Evolutionary conservation across 92 coral and sea anemone species (phyloP).

Genomic region (Epizoanthus stellaris): DNA sequence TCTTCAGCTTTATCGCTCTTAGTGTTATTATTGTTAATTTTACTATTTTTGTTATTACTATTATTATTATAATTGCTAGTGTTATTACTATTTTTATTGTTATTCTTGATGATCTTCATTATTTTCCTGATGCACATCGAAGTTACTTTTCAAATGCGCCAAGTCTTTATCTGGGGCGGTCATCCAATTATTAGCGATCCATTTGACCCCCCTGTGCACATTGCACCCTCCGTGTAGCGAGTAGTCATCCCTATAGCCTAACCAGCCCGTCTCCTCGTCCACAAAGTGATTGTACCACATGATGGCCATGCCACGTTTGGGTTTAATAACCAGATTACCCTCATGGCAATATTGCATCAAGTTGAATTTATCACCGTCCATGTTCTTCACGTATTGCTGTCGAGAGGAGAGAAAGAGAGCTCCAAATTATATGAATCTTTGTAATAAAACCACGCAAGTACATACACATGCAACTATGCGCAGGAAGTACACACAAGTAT

Average conservation of each 20-base stretch:
- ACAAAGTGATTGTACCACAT: conserved; percentile 93
- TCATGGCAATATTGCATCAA: conserved; percentile 79
- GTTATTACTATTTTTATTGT: no score
- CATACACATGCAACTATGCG: no score
- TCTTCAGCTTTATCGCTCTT: no score
- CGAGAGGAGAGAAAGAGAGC: not conserved
- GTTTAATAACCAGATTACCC: conserved; percentile 68
- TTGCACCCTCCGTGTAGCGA: conserved; percentile 91
- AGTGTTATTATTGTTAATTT: no score
- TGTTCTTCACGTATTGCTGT: conserved; percentile 60
- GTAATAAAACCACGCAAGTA: no score
- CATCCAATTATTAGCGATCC: conserved; percentile 91
- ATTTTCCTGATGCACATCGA: conserved; percentile 42
- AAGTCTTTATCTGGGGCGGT: conserved; percentile 75
- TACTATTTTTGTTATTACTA: no score
- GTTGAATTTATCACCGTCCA: conserved; percentile 76
- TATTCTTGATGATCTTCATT: not conserved
- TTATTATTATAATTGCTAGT: no score
- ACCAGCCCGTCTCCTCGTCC: conserved; percentile 82
- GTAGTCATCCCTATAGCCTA: conserved; percentile 82
- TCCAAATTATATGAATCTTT: no score
- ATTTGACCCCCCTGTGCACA: conserved; percentile 72
- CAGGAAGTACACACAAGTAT: no score
- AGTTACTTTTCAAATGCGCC: conserved; percentile 62
- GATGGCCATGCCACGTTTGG: conserved; percentile 81